Evolutionary conservation across 1,140 invertebrate genomes (phyloP).

Genomic region (Apis cerana): DNA sequence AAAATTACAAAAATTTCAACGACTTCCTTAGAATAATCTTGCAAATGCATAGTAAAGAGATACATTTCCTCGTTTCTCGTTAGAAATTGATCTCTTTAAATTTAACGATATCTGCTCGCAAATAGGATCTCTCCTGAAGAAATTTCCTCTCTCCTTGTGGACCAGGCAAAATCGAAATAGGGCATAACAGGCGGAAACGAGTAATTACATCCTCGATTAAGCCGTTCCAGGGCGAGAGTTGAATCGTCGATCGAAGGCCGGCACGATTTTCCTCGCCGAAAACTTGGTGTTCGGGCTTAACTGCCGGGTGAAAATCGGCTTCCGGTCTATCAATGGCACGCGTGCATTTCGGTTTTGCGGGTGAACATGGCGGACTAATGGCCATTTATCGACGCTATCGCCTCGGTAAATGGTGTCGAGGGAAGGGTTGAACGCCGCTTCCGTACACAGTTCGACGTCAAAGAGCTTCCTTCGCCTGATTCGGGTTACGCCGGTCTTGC

Average conservation of each 20-base stretch:
- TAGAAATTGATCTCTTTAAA: too few relatives aligned
- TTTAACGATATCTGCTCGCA: too few relatives aligned
- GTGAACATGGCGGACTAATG: slow-evolving; percentile 45
- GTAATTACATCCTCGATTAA: slow-evolving; percentile 2
- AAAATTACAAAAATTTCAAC: too few relatives aligned
- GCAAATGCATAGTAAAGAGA: too few relatives aligned
- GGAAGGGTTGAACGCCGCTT: slow-evolving; percentile 29
- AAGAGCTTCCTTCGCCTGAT: slow-evolving; percentile 43
- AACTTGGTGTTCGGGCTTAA: slow-evolving; percentile 38
- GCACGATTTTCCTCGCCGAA: slow-evolving; percentile 17
- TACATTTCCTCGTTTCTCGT: too few relatives aligned
- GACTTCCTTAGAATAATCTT: too few relatives aligned
- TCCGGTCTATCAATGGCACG: slow-evolving; percentile 52
- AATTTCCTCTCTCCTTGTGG: too few relatives aligned
- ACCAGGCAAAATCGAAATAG: not conserved
- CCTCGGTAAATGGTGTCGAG: slow-evolving; percentile 36
- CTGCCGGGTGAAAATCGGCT: slow-evolving; percentile 32
- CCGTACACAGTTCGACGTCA: slow-evolving; percentile 45
- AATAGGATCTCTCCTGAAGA: too few relatives aligned
- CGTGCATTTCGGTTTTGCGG: slow-evolving; percentile 48
- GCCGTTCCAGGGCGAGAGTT: not conserved
- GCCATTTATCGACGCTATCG: slow-evolving; percentile 50
- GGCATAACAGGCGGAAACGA: too few relatives aligned
- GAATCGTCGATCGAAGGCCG: not conserved
- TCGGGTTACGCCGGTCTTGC: slow-evolving; percentile 33